Base-by-base conservation (phyloP, 2,797 vertebrate genomes). In the Sebastes jordani region DNA sequence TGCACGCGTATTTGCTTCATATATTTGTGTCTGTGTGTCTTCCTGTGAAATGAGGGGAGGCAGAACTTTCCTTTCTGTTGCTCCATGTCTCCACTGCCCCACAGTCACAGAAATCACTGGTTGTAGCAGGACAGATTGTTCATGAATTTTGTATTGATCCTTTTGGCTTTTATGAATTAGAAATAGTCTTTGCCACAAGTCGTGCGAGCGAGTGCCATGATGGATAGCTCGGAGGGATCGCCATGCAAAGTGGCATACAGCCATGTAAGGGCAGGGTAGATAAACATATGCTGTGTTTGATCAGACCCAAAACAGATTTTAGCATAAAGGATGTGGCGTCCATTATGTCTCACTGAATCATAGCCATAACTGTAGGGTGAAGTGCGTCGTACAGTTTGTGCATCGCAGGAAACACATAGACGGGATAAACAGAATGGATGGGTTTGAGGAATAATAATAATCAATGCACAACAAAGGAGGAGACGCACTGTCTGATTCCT, bases 161-260 rank as follows among this genome's bases (percentile, higher is more conserved):
- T 95, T 96, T 96, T 95, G 96, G 95, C 95, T 96, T 96, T 95
- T 94, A 96, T 96, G 92, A 96, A 96, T 96, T 95, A 96, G 90
- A 94, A 86, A 96, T 95, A 64, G 82, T 90, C 90, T 93, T 95
- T 91, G 92, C 92, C 92, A 94, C 90, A 83, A 94, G 91, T 91
- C 60, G 71, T 75, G 68, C 46, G 29, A 89, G 80, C 36, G 20
- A 85, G 82, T 72, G 89, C 84, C 91, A 90, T 72, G 83, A 83
- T 66, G 90, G 89, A 93, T 95, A 69, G 91, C 95, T 95, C 71
- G 80, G 78, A 95, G 94, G 92, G 89, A 88, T 85, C 90, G 87
- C 89, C 81, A 81, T 92, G 92, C 86, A 92, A 92, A 94, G 91
- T 86, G 92, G 89, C 89, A 91, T 83, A 81, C 82, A 78, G 86